A percentile compares a stretch with the other conserved stretches of the same genome.
Conservation (phyloP, 1,140 invertebrate genomes). For the Rhizoglyphus robini region DNA sequence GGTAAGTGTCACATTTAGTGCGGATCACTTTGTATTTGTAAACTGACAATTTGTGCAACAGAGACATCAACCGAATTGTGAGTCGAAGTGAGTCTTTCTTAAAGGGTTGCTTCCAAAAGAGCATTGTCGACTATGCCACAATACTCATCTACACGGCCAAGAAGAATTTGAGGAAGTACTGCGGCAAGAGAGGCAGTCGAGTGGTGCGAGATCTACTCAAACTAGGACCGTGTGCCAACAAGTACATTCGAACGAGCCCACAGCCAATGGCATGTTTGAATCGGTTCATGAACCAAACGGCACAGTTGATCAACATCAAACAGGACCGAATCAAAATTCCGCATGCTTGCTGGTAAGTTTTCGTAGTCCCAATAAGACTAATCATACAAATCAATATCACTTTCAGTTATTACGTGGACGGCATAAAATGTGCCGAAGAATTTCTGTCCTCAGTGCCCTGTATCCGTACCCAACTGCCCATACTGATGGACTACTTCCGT, state of each 20-base stretch:
- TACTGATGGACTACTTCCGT: neutral
- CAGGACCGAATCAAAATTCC: neutral
- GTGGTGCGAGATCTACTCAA: neutral
- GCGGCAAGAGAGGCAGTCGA: neutral
- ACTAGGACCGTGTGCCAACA: neutral
- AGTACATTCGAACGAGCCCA: neutral
- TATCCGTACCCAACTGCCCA: neutral
- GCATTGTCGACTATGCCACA: neutral
- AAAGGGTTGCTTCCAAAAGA: neutral
- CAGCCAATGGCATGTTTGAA: neutral
- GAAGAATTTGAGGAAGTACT: neutral
- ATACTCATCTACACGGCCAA: neutral
- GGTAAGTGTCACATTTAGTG: too few species aligned
- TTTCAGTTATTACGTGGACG: neutral
- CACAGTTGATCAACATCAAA: neutral
- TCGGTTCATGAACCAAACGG: neutral
- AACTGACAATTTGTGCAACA: too few species aligned
- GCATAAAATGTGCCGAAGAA: neutral
- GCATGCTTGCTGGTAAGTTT: neutral
- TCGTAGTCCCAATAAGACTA: too few species aligned
- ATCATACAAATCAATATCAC: neutral
- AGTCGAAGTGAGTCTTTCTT: neutral
- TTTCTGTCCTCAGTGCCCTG: neutral
- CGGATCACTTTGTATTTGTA: too few species aligned
- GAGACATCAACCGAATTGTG: too few species aligned